Conservation (phyloP, 1,140 invertebrate genomes). For the Temnothorax curvispinosus region DNA sequence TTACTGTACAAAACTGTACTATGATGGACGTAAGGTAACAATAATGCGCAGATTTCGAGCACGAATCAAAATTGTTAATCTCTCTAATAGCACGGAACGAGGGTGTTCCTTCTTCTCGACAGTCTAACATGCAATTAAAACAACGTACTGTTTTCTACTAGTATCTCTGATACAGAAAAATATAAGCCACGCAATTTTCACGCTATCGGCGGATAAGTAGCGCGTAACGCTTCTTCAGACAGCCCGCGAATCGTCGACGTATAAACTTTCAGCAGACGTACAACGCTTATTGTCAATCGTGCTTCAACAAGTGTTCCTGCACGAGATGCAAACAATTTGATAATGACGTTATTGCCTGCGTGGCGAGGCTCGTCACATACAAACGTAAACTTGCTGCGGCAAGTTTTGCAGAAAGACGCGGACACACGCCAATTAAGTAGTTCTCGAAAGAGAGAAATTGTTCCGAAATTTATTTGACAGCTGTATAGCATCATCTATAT, state of each 20-base stretch:
- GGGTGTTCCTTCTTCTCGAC: background rate
- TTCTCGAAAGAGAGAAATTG: background rate
- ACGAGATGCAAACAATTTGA: constrained; percentile 61
- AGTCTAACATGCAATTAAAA: background rate
- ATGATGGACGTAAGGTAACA: background rate
- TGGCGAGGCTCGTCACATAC: background rate
- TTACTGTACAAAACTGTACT: background rate
- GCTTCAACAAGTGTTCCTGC: constrained; percentile 66
- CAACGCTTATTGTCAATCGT: constrained; percentile 53
- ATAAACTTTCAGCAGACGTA: constrained; percentile 35
- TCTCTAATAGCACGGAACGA: constrained; percentile 6
- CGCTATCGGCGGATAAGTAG: constrained; percentile 46
- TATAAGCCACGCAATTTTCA: constrained; percentile 44
- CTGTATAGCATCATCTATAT: background rate
- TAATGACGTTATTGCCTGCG: constrained; percentile 34
- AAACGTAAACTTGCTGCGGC: background rate
- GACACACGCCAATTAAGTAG: constrained; percentile 1
- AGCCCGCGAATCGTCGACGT: background rate
- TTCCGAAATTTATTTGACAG: background rate
- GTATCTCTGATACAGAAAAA: constrained; percentile 15
- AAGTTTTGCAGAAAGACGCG: constrained; percentile 7
- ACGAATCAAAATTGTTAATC: background rate
- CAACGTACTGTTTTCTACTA: constrained; percentile 10
- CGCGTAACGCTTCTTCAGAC: constrained; percentile 24
- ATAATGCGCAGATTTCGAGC: background rate